These are phyloP conservation scores for Pogonus chalceus DNA, from an alignment of 1,140 invertebrate genomes.

Conservation along the genomic window DNA sequence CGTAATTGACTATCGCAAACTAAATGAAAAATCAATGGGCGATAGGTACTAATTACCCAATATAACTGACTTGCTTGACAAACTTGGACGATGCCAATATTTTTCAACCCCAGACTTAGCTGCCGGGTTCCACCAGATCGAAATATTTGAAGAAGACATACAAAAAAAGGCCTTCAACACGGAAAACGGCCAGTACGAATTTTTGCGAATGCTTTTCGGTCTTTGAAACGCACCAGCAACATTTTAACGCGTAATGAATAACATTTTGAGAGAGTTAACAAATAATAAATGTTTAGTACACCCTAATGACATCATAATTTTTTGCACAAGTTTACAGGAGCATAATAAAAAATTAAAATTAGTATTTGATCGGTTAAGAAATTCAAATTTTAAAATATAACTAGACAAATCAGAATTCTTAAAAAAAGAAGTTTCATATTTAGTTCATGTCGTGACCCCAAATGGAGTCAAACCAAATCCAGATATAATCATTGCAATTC, in stretches of 20 bases:
- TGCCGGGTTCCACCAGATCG: slow-evolving; percentile 40
- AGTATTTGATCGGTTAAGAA: slow-evolving; percentile 16
- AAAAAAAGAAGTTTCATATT: slow-evolving; percentile 12
- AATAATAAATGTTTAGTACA: slow-evolving; percentile 31
- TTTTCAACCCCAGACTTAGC: slow-evolving; percentile 37
- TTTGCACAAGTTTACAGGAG: slow-evolving; percentile 16
- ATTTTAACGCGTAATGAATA: slow-evolving; percentile 36
- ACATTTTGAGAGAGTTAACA: slow-evolving; percentile 26
- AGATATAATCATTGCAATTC: slow-evolving; percentile 14
- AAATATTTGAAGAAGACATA: slow-evolving; percentile 23
- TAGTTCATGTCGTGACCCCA: slow-evolving; percentile 13
- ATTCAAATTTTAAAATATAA: slow-evolving; percentile 21
- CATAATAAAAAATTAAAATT: slow-evolving; percentile 17
- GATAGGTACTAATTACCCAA: slow-evolving; percentile 8
- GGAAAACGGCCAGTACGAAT: slow-evolving; percentile 32
- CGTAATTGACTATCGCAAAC: slow-evolving; percentile 17
- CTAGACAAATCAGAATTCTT: slow-evolving; percentile 23
- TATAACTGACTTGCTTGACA: slow-evolving; percentile 7
- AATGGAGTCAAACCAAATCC: slow-evolving; percentile 16
- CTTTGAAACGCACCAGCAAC: slow-evolving; percentile 32
- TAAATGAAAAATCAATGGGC: slow-evolving; percentile 17
- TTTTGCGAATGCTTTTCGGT: slow-evolving; percentile 30
- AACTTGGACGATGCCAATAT: slow-evolving; percentile 20
- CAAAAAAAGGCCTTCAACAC: slow-evolving; percentile 33
- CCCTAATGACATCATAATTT: slow-evolving; percentile 25